Percentiles rank a stretch among this genome's conserved stretches.
Conservation (phyloP, 1,140 invertebrate species). For the Drosophila ogumai region DNA sequence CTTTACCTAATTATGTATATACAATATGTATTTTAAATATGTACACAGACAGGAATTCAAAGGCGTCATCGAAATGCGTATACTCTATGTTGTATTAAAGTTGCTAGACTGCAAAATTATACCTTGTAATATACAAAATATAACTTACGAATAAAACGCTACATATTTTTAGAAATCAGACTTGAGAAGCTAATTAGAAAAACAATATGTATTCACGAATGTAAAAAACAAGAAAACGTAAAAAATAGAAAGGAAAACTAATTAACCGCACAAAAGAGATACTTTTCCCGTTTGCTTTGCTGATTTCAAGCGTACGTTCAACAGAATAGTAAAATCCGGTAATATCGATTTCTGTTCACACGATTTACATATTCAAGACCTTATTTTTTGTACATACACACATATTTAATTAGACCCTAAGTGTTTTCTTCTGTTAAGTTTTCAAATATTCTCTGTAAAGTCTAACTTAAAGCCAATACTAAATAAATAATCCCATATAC, state of each 20-base stretch:
- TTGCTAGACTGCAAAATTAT: slow-evolving; percentile 54
- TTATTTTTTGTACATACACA: slow-evolving; percentile 50
- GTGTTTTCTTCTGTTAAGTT: slow-evolving; percentile 59
- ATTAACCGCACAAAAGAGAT: slow-evolving; percentile 22
- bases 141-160: slow-evolving; percentile 35
- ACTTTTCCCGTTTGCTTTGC: slow-evolving; percentile 23
- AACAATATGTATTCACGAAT: slow-evolving; percentile 26
- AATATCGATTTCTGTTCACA: slow-evolving; percentile 22
- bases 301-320: slow-evolving; percentile 28
- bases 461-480: slow-evolving; percentile 53
- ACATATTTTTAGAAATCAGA: slow-evolving; percentile 50
- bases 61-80: slow-evolving; percentile 44
- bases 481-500: slow-evolving; percentile 58
- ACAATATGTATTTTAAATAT: slow-evolving; percentile 52
- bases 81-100: slow-evolving; percentile 46
- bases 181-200: slow-evolving; percentile 48
- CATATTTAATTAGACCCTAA: slow-evolving; percentile 53
- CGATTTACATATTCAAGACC: slow-evolving; percentile 23
- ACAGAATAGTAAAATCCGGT: slow-evolving; percentile 22
- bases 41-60: slow-evolving; percentile 39
- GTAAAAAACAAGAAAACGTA: slow-evolving; percentile 11
- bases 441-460: slow-evolving; percentile 57
- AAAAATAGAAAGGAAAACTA: slow-evolving; percentile 19
- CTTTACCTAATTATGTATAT: slow-evolving; percentile 44
- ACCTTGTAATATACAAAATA: slow-evolving; percentile 46